These are phyloP conservation scores for Sinocyclocheilus anophthalmus DNA, from an alignment of 2,113 vertebrate genomes.

Conservation along the genomic window DNA sequence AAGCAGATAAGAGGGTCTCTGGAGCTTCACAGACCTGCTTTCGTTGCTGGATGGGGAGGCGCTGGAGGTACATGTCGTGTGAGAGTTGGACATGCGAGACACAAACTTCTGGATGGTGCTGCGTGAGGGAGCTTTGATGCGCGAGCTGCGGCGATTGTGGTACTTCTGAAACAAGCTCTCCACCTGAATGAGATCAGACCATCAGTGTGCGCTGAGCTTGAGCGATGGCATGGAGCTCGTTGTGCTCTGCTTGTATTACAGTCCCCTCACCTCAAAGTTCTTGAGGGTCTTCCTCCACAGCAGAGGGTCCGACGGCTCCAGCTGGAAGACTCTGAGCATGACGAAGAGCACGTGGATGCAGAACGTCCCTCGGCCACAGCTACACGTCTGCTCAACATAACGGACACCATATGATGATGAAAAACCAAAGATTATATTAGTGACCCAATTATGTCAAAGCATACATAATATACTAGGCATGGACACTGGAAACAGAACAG, in stretches of 20 bases:
- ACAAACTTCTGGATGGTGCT: conserved; percentile 95
- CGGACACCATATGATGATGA: neutral
- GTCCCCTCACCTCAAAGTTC: conserved; percentile 85
- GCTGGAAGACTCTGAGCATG: conserved; percentile 88
- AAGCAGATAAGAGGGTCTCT: neutral
- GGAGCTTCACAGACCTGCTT: conserved; percentile 77
- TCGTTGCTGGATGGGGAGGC: conserved; percentile 87
- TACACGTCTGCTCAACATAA: conserved; percentile 80
- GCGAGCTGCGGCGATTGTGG: conserved; percentile 88
- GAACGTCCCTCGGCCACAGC: conserved; percentile 87
- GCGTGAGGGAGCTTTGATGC: conserved; percentile 92
- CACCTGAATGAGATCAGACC: conserved; percentile 72
- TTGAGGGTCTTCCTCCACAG: conserved; percentile 89
- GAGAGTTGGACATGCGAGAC: conserved; percentile 90
- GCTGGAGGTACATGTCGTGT: conserved; percentile 85
- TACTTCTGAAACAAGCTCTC: conserved; percentile 95
- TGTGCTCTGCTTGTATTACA: neutral
- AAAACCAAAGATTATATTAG: neutral
- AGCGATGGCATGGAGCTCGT: neutral
- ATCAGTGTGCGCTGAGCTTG: neutral
- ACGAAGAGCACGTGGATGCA: conserved; percentile 90
- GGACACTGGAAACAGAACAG: too few relatives aligned
- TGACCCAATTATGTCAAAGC: neutral
- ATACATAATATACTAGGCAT: too few relatives aligned
- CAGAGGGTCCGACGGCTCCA: conserved; percentile 86